Conservation (phyloP, 2,888 invertebrate genomes). For the Petrolisthes cinctipes region DNA sequence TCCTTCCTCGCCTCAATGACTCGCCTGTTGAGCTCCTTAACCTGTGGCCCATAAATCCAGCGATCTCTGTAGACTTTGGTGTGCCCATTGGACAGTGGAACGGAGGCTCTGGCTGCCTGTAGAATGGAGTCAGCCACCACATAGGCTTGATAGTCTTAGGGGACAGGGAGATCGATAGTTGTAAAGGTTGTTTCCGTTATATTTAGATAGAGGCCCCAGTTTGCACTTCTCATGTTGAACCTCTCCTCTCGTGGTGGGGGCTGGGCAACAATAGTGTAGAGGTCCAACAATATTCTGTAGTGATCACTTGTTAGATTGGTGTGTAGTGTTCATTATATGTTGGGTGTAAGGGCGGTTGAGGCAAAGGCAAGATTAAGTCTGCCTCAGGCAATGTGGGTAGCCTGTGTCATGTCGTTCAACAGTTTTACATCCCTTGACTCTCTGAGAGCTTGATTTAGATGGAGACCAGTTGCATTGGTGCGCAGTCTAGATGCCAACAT, state of each 20-base stretch:
- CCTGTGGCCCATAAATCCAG: background rate
- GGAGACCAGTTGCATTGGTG: background rate
- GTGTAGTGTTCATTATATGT: background rate
- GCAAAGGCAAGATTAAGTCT: background rate
- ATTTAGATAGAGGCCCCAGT: background rate
- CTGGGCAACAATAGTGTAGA: background rate
- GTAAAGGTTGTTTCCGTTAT: too few relatives aligned
- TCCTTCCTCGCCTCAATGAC: background rate
- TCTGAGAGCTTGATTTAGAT: background rate
- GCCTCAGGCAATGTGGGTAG: background rate
- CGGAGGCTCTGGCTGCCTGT: background rate
- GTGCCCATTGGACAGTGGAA: background rate
- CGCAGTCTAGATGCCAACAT: background rate
- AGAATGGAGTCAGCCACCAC: too few relatives aligned
- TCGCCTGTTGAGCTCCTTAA: background rate
- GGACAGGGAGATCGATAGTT: too few relatives aligned
- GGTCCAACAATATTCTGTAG: background rate
- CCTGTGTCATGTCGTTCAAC: background rate
- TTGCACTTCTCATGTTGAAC: background rate
- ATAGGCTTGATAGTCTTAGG: too few relatives aligned
- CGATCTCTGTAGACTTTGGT: background rate
- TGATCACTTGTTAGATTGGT: background rate
- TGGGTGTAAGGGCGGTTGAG: too few relatives aligned
- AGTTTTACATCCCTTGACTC: background rate
- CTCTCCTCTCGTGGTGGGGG: background rate